phyloP scores from a whole-genome alignment of 1,140 invertebrate genomes.

The Episyrphus balteatus region DNA sequence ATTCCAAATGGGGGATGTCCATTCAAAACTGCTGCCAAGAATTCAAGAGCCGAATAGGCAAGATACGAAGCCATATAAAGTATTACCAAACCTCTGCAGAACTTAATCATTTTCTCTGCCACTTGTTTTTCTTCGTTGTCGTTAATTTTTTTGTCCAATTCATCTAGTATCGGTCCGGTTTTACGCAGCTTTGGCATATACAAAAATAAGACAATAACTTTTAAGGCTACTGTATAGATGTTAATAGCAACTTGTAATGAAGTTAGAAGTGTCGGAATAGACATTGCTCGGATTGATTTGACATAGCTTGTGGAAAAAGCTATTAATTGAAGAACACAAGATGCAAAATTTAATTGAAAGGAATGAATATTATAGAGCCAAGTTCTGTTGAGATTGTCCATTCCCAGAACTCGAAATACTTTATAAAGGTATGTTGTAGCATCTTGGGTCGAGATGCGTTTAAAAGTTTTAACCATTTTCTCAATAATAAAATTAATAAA shows the following conservation, averaged over 20 bases:
- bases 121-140: constrained; percentile 3
- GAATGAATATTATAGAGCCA: background rate
- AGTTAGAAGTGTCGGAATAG: constrained; percentile 15
- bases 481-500: no score
- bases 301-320: constrained; percentile 15
- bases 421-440: constrained; percentile 4
- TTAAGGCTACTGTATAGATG: constrained; percentile 13
- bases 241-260: constrained; percentile 18
- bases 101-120: constrained; percentile 2
- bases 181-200: constrained; percentile 7
- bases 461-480: background rate
- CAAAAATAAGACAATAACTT: constrained; percentile 13
- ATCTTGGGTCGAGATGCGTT: background rate
- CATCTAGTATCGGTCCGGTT: constrained; percentile 7
- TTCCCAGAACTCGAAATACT: constrained; percentile 6
- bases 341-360: background rate
- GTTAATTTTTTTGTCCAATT: constrained; percentile 10
- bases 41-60: constrained; percentile 14
- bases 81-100: constrained; percentile 14
- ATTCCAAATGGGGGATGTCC: constrained; percentile 15
- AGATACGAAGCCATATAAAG: constrained; percentile 13
- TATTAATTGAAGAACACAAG: constrained; percentile 12
- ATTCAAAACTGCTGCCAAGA: constrained; percentile 11
- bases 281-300: constrained; percentile 6
- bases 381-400: background rate